Evolutionary conservation across 2,888 invertebrate genomes (phyloP).

Genomic region (Cyclophora punctaria): DNA sequence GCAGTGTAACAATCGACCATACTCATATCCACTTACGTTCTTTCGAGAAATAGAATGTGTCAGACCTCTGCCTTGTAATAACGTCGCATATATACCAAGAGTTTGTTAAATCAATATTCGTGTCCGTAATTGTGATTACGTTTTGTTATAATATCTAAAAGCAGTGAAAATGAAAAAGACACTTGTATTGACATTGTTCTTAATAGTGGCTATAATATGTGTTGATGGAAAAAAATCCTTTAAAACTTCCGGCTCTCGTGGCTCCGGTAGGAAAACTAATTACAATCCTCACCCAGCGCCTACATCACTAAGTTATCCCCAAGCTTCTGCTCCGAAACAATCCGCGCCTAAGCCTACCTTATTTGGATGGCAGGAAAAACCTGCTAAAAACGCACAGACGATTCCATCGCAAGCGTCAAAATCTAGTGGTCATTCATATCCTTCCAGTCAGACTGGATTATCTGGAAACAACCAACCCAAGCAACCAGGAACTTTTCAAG

Average conservation of each 20-base stretch:
- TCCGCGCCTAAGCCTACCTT: slow-evolving; percentile 47
- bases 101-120: not conserved
- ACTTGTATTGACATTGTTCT: slow-evolving; percentile 28
- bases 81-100: not conserved
- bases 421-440: slow-evolving; percentile 46
- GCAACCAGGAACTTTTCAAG: slow-evolving; percentile 42
- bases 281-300: slow-evolving; percentile 52
- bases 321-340: slow-evolving; percentile 34
- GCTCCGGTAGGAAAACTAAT: slow-evolving; percentile 44
- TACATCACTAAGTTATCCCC: slow-evolving; percentile 57
- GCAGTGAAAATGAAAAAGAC: slow-evolving; percentile 37
- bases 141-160: not conserved
- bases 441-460: slow-evolving; percentile 52
- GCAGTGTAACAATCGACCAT: slow-evolving; percentile 47
- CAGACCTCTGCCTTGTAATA: slow-evolving; percentile 10
- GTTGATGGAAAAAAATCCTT: slow-evolving; percentile 49
- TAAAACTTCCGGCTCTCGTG: slow-evolving; percentile 51
- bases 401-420: slow-evolving; percentile 24
- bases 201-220: slow-evolving; percentile 28
- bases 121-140: not conserved
- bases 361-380: slow-evolving; percentile 61
- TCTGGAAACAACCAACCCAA: slow-evolving; percentile 47
- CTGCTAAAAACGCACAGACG: slow-evolving; percentile 38
- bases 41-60: slow-evolving; percentile 48
- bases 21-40: slow-evolving; percentile 27